These are phyloP conservation scores for Coregonus suidteri DNA, from an alignment of 2,797 vertebrate genomes.

Conservation along the genomic window DNA sequence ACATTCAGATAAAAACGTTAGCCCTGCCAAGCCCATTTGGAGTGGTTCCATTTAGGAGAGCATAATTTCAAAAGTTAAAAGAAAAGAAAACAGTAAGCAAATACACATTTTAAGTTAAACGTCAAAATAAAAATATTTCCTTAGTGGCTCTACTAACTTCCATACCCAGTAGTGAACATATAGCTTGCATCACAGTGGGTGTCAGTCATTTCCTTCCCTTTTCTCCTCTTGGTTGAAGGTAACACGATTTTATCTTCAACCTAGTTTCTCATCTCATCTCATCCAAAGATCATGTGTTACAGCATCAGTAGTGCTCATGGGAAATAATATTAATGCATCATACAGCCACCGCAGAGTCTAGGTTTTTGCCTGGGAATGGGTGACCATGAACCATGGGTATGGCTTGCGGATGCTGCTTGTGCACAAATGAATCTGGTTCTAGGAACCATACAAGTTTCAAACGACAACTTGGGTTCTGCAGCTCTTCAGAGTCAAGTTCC, in stretches of 20 bases:
- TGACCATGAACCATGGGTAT: constrained; percentile 50
- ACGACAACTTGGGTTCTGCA: constrained; percentile 25
- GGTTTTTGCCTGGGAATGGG: constrained; percentile 41
- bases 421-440: constrained; percentile 43
- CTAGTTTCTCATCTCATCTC: neutral
- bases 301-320: constrained; percentile 38
- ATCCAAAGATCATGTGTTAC: constrained; percentile 41
- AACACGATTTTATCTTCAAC: no score
- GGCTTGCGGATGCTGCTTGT: constrained; percentile 66
- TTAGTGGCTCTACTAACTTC: constrained; percentile 1
- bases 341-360: constrained; percentile 30
- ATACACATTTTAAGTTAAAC: constrained; percentile 21
- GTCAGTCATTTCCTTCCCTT: constrained; percentile 12
- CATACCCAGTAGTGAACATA: neutral
- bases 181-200: constrained; percentile 15
- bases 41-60: constrained; percentile 39
- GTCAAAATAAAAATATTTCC: constrained; percentile 25
- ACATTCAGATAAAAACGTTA: constrained; percentile 49
- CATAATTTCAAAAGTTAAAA: constrained; percentile 26
- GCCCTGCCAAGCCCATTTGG: constrained; percentile 48
- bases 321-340: constrained; percentile 22
- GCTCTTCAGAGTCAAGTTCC: constrained; percentile 25
- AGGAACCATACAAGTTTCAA: constrained; percentile 33
- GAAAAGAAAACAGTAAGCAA: constrained; percentile 37
- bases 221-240: neutral